These are phyloP conservation scores for Lepilemur ruficaudatus DNA, from an alignment of 2,797 vertebrate genomes.

Conservation along the genomic window DNA sequence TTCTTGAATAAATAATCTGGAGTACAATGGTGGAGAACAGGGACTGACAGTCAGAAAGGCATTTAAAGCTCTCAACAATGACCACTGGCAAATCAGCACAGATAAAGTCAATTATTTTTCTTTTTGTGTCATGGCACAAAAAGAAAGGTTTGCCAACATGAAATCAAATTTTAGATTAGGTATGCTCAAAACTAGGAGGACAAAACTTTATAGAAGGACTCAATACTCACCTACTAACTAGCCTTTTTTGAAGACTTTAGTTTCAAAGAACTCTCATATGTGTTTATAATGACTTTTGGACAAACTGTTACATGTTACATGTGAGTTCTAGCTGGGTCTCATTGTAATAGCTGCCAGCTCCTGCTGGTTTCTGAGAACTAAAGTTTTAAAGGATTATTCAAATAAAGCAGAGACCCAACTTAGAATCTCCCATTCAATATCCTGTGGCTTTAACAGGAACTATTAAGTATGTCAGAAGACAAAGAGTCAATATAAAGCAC, in stretches of 20 bases:
- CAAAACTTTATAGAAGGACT: background rate
- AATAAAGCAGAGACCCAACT: slow-evolving; percentile 51
- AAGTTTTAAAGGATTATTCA: slow-evolving; percentile 60
- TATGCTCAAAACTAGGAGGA: background rate
- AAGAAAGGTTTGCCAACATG: background rate
- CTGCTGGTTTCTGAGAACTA: background rate
- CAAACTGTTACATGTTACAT: background rate
- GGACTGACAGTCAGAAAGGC: background rate
- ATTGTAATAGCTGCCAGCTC: background rate
- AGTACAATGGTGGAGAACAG: background rate
- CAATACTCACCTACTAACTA: background rate
- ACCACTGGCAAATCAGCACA: background rate
- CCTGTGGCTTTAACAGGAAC: slow-evolving; percentile 56
- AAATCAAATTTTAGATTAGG: slow-evolving; percentile 15
- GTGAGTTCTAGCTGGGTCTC: background rate
- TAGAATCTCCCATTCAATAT: slow-evolving; percentile 40
- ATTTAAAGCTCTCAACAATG: slow-evolving; percentile 1
- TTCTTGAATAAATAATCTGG: background rate
- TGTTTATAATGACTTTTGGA: slow-evolving; percentile 34
- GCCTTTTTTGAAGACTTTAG: background rate
- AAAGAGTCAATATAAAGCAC: slow-evolving; percentile 49
- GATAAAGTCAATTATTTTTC: background rate
- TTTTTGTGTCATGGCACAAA: background rate
- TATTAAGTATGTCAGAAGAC: slow-evolving; percentile 49
- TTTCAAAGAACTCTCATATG: background rate